phyloP scores from a whole-genome alignment of 2,113 vertebrate species.

The Mellivora capensis region DNA sequence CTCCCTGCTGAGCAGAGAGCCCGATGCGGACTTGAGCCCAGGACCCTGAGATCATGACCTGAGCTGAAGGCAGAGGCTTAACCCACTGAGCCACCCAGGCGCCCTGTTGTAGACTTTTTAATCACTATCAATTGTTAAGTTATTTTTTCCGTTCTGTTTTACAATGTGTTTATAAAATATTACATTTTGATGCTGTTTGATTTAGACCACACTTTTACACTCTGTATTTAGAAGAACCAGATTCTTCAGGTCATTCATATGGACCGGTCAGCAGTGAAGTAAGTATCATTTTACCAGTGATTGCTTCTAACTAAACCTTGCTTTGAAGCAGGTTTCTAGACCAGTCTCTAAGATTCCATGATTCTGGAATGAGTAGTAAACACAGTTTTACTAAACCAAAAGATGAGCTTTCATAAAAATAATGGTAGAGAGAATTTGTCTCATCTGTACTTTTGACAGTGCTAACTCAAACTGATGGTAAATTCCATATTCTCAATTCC shows the following conservation, averaged over 20 bases:
- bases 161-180: conserved; percentile 86
- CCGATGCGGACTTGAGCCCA: too few species aligned
- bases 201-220: conserved; percentile 98
- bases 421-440: neutral
- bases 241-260: conserved; percentile 88
- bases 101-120: neutral
- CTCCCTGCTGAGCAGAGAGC: too few species aligned
- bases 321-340: conserved; percentile 12
- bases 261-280: conserved; percentile 92
- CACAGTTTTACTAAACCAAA: neutral
- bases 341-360: neutral
- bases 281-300: conserved; percentile 73
- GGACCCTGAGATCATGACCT: too few species aligned
- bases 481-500: neutral
- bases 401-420: neutral
- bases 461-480: neutral
- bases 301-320: neutral
- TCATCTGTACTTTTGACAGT: neutral
- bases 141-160: conserved; percentile 76
- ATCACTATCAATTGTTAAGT: conserved; percentile 76
- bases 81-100: too few species aligned
- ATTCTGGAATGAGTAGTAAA: neutral
- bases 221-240: conserved; percentile 97
- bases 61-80: too few species aligned
- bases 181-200: conserved; percentile 90